Percentiles rank a stretch among this genome's conserved stretches.
Conservation (phyloP, 2,888 invertebrate genomes). For the Hymenopus coronatus region DNA sequence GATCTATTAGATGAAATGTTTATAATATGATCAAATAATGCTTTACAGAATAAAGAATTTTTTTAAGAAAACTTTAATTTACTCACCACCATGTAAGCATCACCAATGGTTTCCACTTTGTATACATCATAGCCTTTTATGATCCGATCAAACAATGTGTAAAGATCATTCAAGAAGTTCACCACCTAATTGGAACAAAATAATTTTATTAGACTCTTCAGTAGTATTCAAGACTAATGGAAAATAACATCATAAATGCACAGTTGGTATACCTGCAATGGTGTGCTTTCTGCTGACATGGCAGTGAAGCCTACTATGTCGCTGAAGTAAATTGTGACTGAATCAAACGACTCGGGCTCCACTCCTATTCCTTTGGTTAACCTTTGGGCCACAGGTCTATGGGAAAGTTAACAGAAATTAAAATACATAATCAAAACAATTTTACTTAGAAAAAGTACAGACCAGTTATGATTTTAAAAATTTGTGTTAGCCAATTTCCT, state of each 20-base stretch:
- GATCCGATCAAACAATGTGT: conserved; percentile 94
- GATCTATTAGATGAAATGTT: no score
- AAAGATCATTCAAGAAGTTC: conserved; percentile 95
- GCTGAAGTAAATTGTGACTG: conserved; percentile 94
- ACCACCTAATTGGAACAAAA: conserved; percentile 63
- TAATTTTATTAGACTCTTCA: not conserved
- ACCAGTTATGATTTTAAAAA: no score
- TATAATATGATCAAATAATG: not conserved
- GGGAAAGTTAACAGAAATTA: not conserved
- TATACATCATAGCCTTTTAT: conserved; percentile 97
- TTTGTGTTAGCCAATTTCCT: no score
- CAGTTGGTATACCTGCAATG: conserved; percentile 63
- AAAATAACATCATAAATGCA: not conserved
- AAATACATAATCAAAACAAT: no score
- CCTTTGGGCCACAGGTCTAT: conserved; percentile 80
- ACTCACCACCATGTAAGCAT: conserved; percentile 73
- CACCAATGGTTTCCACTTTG: conserved; percentile 94
- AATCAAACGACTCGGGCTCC: conserved; percentile 89
- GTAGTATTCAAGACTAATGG: not conserved
- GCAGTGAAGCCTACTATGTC: conserved; percentile 96
- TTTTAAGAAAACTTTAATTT: conserved; percentile 4
- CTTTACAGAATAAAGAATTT: not conserved
- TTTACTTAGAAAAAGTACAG: no score
- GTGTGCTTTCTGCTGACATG: conserved; percentile 92
- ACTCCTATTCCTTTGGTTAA: conserved; percentile 86